Evolutionary conservation across 2,113 vertebrate genomes (phyloP).

Genomic region (Pedionomus torquatus): DNA sequence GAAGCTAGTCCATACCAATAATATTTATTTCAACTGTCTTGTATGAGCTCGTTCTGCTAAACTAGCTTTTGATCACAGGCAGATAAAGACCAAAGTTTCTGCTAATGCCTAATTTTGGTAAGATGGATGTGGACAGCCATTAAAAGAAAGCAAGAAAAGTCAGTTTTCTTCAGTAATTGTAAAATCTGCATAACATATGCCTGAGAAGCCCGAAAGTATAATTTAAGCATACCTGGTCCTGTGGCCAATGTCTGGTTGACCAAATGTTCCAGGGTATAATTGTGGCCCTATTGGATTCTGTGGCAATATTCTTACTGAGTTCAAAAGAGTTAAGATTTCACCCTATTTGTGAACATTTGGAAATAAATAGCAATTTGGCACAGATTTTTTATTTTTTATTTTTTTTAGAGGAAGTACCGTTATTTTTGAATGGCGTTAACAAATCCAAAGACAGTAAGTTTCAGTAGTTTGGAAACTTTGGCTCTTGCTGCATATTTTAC

Average conservation of each 20-base stretch:
- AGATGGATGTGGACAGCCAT: background rate
- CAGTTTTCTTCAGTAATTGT: background rate
- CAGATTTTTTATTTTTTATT: background rate
- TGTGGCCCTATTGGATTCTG: background rate
- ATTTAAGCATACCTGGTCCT: background rate
- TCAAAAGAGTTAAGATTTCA: background rate
- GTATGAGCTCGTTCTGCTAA: background rate
- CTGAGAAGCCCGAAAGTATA: background rate
- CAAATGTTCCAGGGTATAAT: background rate
- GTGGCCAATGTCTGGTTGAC: background rate
- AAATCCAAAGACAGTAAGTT: background rate
- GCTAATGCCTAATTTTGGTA: background rate
- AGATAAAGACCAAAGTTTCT: background rate
- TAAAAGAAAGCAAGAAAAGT: background rate
- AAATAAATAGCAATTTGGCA: background rate
- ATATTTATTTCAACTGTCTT: background rate
- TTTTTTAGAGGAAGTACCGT: background rate
- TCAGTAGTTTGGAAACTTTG: conserved; percentile 24
- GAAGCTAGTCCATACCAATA: background rate
- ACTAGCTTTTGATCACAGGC: background rate
- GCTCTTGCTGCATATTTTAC: background rate
- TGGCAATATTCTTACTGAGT: background rate
- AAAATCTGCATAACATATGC: background rate
- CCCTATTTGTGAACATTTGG: background rate
- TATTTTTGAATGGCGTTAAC: background rate